Evolutionary conservation across 1,140 invertebrate species (phyloP), one percentile per base, ranked within the genome.

Genomic region (Zaprionus kolodkinae): DNA sequence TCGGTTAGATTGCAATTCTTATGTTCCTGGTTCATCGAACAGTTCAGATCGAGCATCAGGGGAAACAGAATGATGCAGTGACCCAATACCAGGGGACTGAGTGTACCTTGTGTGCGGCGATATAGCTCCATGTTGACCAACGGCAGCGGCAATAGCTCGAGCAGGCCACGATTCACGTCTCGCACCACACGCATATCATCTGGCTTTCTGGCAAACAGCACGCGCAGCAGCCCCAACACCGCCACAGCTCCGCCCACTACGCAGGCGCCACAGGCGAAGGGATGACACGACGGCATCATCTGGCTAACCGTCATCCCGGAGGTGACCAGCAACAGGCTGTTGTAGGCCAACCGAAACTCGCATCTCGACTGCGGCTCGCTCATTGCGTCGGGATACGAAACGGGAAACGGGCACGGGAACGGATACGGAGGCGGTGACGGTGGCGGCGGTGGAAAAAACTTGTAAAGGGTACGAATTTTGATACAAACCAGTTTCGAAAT

Each of bases 121-220:
- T 91, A 91, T 1, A 91, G 38, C 59, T 91, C 75, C 55, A 91
- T 91, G 27, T 91, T 91, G 48, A 78, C 55, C 68, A 91, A 27
- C 0, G 90, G 75, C 66, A 91, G 15, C 0, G 91, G 86, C 6
- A 75, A 60, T 17, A 91, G 72, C 62, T 91, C 86, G 70, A 91
- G 36, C 13, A 79, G 12, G 0, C 72, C 56, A 5, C 73, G 54
- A 35, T 56, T 61, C 1, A 86, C 48, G 27, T 86, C 65, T 7
- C 80, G 71, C 40, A 86, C 6, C 52, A 55, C 64, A 0, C 52
- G 66, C n/a, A 69, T 76, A 50, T 77, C 67, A 10, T 72, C 66
- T 9, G 56, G 27, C 21, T 72, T 56, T 1, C 65, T 1, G 40
- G 57, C 75, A 13, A 76, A 79, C 12, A 86, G 27, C 10, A 35